Base-by-base conservation (phyloP, 1,140 invertebrate genomes). In the Drosophila malerkotliana region DNA sequence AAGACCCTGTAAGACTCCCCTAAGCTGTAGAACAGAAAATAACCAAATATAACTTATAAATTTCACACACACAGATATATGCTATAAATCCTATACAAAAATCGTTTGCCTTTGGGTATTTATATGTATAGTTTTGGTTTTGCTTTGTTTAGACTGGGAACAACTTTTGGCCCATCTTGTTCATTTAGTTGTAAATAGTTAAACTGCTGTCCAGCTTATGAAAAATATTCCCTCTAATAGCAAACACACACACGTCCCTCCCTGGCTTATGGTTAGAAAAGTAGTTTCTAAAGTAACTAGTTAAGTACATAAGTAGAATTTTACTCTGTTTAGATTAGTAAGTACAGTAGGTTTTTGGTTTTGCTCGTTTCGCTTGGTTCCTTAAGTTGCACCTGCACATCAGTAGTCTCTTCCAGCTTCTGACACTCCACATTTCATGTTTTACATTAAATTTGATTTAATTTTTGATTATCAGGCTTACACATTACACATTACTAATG, bases 401-500 rank as follows among this genome's bases (percentile, higher is more conserved):
- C 5, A 41, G 14, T n/a, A 14, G 14, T 14, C 51, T 58, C 59
- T 73, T 30, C 58, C 75, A 28, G 54, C 49, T 32, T 58, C 37
- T n/a, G 58, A 5, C 60, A 48, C 18, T 76, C 21, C 24, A 55
- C 59, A 18, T 32, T 44, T 53, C 45, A 66, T 67, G 68, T 76
- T 83, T 90, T 77, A 77, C 75, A 90, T 90, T 90, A 90, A 90
- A 90, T 90, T 90, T 90, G 79, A 90, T 90, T 90, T 90, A 90
- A 90, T 90, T 87, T 89, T 90, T 90, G 87, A 90, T 90, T 90
- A 90, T 90, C 87, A 85, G 87, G 87, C 87, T 79, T 89, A 56
- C 32, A 57, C 57, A 58, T 61, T 63, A 32, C 14, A 59, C 45
- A 79, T 63, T 54, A 55, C 57, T 44, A 30, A 49, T 58, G 66